Base-by-base conservation (phyloP, 2,113 vertebrate genomes). In the Mystacornis crossleyi region DNA sequence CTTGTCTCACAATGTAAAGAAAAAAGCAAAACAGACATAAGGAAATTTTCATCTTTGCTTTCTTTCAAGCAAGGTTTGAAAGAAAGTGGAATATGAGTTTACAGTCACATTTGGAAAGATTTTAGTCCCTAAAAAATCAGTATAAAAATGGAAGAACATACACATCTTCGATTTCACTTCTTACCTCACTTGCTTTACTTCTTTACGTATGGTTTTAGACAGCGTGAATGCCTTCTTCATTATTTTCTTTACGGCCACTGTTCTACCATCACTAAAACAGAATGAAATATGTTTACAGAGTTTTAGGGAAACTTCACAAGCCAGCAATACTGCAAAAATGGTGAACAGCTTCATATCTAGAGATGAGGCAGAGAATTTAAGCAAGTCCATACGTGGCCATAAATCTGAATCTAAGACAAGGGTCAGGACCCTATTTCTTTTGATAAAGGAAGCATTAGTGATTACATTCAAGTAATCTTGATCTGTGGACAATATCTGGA, bases 121-220 rank as follows among this genome's bases (percentile, higher is more conserved):
- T 54, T 13, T 43, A 91, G 62, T 5, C 12, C 36, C 6, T 48
- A 61, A 73, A 72, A 34, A 54, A 45, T 18, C 12, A 38, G 8
- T 33, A 12, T 34, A 61, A 72, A 79, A 84, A 60, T 38, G 8
- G 26, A 94, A 51, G 15, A 51, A 42, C 19, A 62, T 33, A 47
- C 6, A 55, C 0, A 60, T 64, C 57, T 71, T 26, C 81, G 19
- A 21, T 74, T 91, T 94, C 3, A n/a, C 53, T 84, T 57, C 95
- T 95, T 94, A 99, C 98, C 99, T 98, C 70, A 98, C 96, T 98
- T 99, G 98, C 75, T 99, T 99, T 83, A 99, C 98, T 95, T 99
- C 99, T 90, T 97, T 98, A 54, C 98, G 96, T 96, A 99, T 98
- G 40, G 97, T 97, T 95, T 98, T 99, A 71, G 98, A 98, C 31